Evolutionary conservation across 2,113 vertebrate species (phyloP), one percentile per base, ranked within the genome.

Genomic region (Pygoscelis adeliae): DNA sequence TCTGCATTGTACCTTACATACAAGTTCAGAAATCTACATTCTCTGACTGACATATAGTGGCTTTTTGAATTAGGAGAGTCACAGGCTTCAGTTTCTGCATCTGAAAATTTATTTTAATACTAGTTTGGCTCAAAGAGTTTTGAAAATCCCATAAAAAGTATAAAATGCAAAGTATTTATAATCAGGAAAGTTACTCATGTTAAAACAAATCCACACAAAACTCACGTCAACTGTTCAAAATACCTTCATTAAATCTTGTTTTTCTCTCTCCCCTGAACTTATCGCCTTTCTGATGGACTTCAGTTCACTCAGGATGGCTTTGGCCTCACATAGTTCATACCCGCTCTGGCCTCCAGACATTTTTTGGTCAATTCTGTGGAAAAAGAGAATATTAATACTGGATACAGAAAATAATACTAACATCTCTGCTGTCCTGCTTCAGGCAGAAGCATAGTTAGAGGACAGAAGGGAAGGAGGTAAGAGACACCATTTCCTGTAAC

Each of bases 201-300:
- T 84, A 72, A 79, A 89, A 79, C 4, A 84, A 72, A 80, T 56
- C 9, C 47, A 74, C 56, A 69, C 4, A 58, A 59, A 85, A 65
- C 30, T 66, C 40, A 32, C 2, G 4, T 21, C 38, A 77, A 34
- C 6, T 0, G 0, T 40, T 49, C 14, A 76, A 95, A 96, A 74
- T 97, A 99, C 99, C 98, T 99, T 98, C 97, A 99, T 99, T 88
- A 99, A 98, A 79, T 99, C 98, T 90, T 98, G 98, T 70, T 99
- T 99, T 95, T 99, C 99, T 87, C 98, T 99, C 93, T 99, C 99
- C 47, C 99, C 99, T 49, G 98, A 98, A 85, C 97, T 99, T 86
- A 99, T 99, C 0, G 98, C 98, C 93, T 98, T 99, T 92, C 98
- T 97, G 90, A 99, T 98, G 34, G 98, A 98, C 85, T 99, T 99